These are phyloP conservation scores for Rotaria socialis DNA, from an alignment of 2,888 invertebrate genomes.

Conservation along the genomic window DNA sequence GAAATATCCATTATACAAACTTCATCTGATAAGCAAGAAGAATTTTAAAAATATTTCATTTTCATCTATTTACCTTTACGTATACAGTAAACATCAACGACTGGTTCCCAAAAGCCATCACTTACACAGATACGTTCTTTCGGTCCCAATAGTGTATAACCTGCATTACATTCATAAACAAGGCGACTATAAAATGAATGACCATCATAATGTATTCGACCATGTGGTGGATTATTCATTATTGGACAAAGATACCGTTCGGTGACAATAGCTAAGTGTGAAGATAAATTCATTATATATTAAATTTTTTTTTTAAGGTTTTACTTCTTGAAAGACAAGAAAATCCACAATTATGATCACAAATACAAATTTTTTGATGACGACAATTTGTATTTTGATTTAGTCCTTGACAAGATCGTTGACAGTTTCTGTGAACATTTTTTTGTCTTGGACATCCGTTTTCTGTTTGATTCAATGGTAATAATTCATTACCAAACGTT, in stretches of 20 bases:
- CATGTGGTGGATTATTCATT: conserved; percentile 37
- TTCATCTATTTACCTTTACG: neutral
- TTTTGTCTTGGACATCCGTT: conserved; percentile 9
- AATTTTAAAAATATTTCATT: too few species aligned
- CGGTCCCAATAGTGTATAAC: conserved; percentile 40
- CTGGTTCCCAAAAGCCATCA: conserved; percentile 45
- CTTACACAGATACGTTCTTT: conserved; percentile 45
- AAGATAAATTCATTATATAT: neutral
- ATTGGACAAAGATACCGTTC: conserved; percentile 38
- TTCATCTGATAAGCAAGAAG: neutral
- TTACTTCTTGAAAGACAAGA: conserved; percentile 45
- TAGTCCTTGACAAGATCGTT: neutral
- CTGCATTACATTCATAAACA: conserved; percentile 43
- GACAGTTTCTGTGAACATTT: conserved; percentile 32
- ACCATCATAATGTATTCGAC: conserved; percentile 39
- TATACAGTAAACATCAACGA: conserved; percentile 15
- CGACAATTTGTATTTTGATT: conserved; percentile 19
- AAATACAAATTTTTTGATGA: conserved; percentile 36
- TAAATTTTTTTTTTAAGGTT: too few species aligned
- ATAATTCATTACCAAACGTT: neutral
- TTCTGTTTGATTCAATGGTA: neutral
- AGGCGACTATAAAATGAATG: conserved; percentile 41
- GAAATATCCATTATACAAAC: neutral
- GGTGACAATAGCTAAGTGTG: conserved; percentile 3
- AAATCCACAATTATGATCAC: conserved; percentile 46